Percentiles rank a stretch among this genome's conserved stretches.
phyloP scores from a whole-genome alignment of 2,888 invertebrate species.

The Noctua pronuba region DNA sequence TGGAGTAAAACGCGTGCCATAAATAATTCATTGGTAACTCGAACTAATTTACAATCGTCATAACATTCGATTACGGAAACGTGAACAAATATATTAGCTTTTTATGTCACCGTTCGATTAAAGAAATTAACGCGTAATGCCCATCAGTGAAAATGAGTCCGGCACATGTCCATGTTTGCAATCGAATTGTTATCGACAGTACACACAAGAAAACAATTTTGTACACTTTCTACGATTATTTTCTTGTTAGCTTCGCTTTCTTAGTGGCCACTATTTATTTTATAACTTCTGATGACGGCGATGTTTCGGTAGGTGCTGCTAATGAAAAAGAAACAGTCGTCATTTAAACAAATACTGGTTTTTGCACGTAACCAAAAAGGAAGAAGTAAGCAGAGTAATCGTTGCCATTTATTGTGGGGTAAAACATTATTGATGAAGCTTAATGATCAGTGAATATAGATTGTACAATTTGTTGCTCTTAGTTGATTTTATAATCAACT shows the following conservation, averaged over 20 bases:
- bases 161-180: constrained; percentile 55
- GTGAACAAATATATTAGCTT: constrained; percentile 39
- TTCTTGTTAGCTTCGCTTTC: constrained; percentile 86
- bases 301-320: constrained; percentile 59
- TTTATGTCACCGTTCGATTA: constrained; percentile 27
- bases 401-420: constrained; percentile 25
- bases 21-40: constrained; percentile 53
- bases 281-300: constrained; percentile 76
- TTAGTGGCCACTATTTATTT: constrained; percentile 77
- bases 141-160: constrained; percentile 42
- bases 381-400: constrained; percentile 25
- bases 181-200: constrained; percentile 67
- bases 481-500: background rate
- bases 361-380: constrained; percentile 38
- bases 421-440: constrained; percentile 6
- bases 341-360: constrained; percentile 49
- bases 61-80: constrained; percentile 65
- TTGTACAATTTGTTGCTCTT: background rate
- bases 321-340: constrained; percentile 62
- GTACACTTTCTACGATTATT: constrained; percentile 86
- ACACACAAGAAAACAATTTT: constrained; percentile 81
- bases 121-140: constrained; percentile 33
- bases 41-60: constrained; percentile 63
- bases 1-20: constrained; percentile 50
- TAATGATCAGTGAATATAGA: constrained; percentile 13